Base-by-base conservation (phyloP, 2,888 invertebrate genomes). In the Caenorhabditis macrosperma region DNA sequence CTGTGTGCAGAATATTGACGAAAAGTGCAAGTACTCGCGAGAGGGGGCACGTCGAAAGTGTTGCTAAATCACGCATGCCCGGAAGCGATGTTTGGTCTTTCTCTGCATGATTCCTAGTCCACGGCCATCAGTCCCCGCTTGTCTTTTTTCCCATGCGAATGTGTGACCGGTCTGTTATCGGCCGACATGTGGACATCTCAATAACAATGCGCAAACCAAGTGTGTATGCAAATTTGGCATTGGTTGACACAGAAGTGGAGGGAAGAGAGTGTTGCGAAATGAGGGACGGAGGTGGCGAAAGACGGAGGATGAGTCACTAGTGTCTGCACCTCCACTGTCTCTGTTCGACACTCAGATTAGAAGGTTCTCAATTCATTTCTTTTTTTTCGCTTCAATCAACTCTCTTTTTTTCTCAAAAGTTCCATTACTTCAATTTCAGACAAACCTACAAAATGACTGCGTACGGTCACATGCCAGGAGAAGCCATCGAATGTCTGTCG, bases 401-500 rank as follows among this genome's bases (percentile, higher is more conserved):
- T 2, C 50, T 24, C 5, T 50, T 26, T 50, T 50, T 50, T 20
- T 46, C 20, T 5, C 17, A 4, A 17, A 20, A 20, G n/a, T 20
- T 38, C 12, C 5, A 12, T 38, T 38, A 9, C 38, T n/a, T n/a
- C n/a, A n/a, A n/a, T n/a, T n/a, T n/a, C n/a, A n/a, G 20, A 33
- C 7, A 9, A 17, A 28, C 28, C 48, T 3, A 17, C 20, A 55
- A 50, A 59, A 86, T 86, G 86, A 78, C 84, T 12, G 84, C 86
- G 0, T 87, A 86, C 54, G 87, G 88, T 9, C 88, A 88, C 63
- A 48, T 82, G 26, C 82, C 88, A n/a, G 88, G 88, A 17, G 82
- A 84, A 20, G 82, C 85, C 6, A 80, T 88, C 38, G 88, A 88
- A 77, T 88, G 88, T 63, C 72, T 87, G 22, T 82, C 85, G 33